Conservation (phyloP, 1,140 invertebrate species). For the Macrobrachium rosenbergii region DNA sequence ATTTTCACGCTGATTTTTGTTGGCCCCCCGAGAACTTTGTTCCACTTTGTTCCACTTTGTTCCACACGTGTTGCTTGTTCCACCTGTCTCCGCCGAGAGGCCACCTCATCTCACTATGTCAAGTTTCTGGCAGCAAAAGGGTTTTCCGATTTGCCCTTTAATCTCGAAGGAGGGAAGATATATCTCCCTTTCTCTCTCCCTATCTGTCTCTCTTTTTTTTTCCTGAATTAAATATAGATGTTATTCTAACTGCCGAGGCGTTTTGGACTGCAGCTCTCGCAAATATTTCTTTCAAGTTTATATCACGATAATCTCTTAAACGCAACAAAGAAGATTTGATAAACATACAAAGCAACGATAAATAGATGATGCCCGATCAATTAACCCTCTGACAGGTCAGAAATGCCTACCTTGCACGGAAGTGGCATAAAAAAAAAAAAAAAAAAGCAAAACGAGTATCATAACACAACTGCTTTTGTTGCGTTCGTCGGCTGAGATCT, state of each 20-base stretch:
- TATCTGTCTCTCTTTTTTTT: too few relatives aligned
- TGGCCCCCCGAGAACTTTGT: background rate
- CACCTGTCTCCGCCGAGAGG: background rate
- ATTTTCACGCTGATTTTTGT: conserved; percentile 2
- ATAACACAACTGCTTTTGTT: background rate
- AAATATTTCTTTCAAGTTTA: too few relatives aligned
- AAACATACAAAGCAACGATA: too few relatives aligned
- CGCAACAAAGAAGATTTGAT: background rate
- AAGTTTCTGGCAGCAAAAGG: background rate
- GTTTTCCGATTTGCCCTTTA: background rate
- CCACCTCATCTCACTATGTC: conserved; percentile 9
- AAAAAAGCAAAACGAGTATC: too few relatives aligned
- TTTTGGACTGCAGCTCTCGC: background rate
- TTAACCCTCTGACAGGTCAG: too few relatives aligned
- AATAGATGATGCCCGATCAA: too few relatives aligned
- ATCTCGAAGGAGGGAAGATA: background rate
- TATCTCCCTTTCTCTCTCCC: too few relatives aligned
- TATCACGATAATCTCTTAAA: too few relatives aligned
- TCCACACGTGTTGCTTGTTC: conserved; percentile 4
- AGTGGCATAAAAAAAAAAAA: too few relatives aligned
- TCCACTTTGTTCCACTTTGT: background rate
- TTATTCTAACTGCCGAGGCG: background rate
- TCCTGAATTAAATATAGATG: background rate
- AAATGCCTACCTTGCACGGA: too few relatives aligned
- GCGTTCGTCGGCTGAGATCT: background rate